These are phyloP conservation scores for Steinernema khuongi DNA, from an alignment of 1,140 invertebrate genomes.

Conservation along the genomic window DNA sequence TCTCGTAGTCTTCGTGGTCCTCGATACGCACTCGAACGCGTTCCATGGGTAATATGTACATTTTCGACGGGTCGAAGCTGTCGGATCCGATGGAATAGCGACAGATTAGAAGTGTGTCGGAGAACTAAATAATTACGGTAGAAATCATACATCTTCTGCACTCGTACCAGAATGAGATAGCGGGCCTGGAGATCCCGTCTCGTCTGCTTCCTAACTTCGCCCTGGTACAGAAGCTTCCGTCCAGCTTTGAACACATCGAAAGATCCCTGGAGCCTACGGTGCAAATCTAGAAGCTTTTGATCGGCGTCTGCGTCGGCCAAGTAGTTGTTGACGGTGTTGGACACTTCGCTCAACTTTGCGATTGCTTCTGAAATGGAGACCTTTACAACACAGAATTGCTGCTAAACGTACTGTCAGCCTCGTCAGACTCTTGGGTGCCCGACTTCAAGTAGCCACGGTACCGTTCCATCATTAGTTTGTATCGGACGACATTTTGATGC, in stretches of 20 bases:
- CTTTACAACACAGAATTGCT: neutral
- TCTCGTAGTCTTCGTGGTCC: conserved; percentile 47
- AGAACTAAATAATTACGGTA: conserved; percentile 33
- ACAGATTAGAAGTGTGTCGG: conserved; percentile 42
- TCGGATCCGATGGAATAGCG: conserved; percentile 40
- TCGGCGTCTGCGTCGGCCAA: conserved; percentile 33
- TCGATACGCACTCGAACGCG: conserved; percentile 31
- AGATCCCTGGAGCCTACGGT: conserved; percentile 38
- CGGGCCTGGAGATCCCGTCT: conserved; percentile 39
- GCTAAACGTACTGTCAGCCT: conserved; percentile 38
- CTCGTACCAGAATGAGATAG: conserved; percentile 38
- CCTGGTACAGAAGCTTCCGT: conserved; percentile 37
- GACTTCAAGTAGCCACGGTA: conserved; percentile 38
- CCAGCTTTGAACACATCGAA: conserved; percentile 47
- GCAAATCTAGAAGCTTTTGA: conserved; percentile 39
- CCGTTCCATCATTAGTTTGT: conserved; percentile 45
- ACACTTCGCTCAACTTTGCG: conserved; percentile 37
- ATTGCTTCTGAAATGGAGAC: conserved; percentile 40
- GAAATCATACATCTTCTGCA: conserved; percentile 13
- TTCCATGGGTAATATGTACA: conserved; percentile 47
- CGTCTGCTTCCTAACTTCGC: conserved; percentile 43
- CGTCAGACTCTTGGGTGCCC: conserved; percentile 23
- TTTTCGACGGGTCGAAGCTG: conserved; percentile 33
- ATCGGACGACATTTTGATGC: conserved; percentile 47
- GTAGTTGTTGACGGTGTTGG: conserved; percentile 39